Evolutionary conservation across 2,113 vertebrate species (phyloP).

Genomic region (Dicentrarchus labrax): DNA sequence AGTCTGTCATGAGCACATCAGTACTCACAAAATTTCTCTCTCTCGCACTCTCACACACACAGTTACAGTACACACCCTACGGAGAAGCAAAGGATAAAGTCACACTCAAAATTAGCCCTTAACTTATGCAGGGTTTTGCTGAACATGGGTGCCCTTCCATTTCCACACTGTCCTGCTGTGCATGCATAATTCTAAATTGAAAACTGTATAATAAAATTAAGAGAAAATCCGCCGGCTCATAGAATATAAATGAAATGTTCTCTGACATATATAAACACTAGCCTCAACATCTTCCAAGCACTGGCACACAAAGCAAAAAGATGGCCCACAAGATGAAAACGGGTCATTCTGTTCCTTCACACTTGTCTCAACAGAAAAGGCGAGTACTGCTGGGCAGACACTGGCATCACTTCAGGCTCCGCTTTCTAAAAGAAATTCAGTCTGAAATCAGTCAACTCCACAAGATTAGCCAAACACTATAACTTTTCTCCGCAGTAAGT

Average conservation of each 20-base stretch:
- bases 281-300: not conserved
- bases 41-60: slow-evolving; percentile 3
- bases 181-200: not conserved
- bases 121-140: not conserved
- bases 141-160: not conserved
- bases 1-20: slow-evolving; percentile 18
- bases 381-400: not conserved
- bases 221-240: slow-evolving; percentile 16
- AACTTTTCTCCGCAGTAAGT: not conserved
- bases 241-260: slow-evolving; percentile 26
- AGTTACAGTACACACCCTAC: slow-evolving; percentile 11
- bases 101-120: slow-evolving; percentile 5
- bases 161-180: slow-evolving; percentile 14
- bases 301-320: not conserved
- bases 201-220: not conserved
- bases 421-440: not conserved
- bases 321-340: slow-evolving; percentile 22
- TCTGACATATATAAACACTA: slow-evolving; percentile 1
- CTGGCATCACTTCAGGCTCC: slow-evolving; percentile 20
- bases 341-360: slow-evolving; percentile 33
- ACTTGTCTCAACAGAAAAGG: slow-evolving; percentile 11
- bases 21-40: not conserved
- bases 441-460: slow-evolving; percentile 2
- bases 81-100: slow-evolving; percentile 13
- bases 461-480: not conserved